Conservation (phyloP, 1,140 invertebrate species). For the Eumeta japonica region DNA sequence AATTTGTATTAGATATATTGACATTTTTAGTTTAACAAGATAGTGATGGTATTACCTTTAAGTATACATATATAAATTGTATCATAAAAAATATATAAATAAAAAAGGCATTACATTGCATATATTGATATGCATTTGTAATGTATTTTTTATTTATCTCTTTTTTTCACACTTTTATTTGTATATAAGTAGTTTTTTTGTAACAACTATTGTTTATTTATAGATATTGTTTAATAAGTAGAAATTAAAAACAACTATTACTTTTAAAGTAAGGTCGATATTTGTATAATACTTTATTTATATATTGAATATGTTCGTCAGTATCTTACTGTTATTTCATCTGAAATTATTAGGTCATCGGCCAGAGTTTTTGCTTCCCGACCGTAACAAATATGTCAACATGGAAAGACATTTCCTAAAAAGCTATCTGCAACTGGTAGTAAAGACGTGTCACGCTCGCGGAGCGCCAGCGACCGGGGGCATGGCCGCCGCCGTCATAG, state of each 20-base stretch:
- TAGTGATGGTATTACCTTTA: not conserved
- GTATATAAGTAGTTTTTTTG: not conserved
- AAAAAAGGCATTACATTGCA: too few relatives aligned
- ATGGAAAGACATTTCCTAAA: constrained; percentile 65
- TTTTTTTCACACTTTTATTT: constrained; percentile 3
- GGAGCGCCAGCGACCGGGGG: constrained; percentile 69
- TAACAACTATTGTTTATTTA: too few relatives aligned
- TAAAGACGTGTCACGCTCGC: constrained; percentile 63
- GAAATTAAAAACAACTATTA: too few relatives aligned
- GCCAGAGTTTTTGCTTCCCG: constrained; percentile 64
- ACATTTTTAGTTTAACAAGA: not conserved
- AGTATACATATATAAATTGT: too few relatives aligned
- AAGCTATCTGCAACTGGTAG: constrained; percentile 63
- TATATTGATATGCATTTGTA: too few relatives aligned
- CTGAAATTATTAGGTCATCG: constrained; percentile 58
- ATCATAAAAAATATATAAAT: too few relatives aligned
- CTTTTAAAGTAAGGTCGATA: too few relatives aligned
- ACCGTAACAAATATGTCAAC: constrained; percentile 68
- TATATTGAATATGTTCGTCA: too few relatives aligned
- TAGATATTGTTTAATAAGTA: too few relatives aligned
- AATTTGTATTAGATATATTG: not conserved
- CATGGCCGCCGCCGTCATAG: constrained; percentile 65
- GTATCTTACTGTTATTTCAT: too few relatives aligned
- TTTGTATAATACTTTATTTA: too few relatives aligned
- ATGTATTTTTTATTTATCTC: constrained; percentile 6